These are phyloP conservation scores for Larimichthys polyactis DNA, from an alignment of 2,113 vertebrate species.

Conservation along the genomic window DNA sequence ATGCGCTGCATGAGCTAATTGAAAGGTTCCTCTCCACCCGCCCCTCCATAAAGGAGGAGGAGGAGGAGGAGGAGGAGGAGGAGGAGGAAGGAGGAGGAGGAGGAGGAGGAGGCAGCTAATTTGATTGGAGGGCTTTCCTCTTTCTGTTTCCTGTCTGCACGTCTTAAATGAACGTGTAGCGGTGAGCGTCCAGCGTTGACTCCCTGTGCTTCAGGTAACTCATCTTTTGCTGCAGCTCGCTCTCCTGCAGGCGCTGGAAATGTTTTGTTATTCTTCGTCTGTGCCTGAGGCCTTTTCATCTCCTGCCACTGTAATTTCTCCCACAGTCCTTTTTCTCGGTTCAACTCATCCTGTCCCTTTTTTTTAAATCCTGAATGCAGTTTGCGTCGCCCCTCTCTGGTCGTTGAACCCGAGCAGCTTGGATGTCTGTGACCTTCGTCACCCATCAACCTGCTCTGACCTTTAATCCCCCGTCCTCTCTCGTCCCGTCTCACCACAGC, in stretches of 20 bases:
- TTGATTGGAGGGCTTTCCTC: constrained; percentile 15
- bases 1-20: constrained; percentile 73
- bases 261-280: constrained; percentile 10
- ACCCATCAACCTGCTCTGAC: neutral
- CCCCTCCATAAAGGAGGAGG: neutral
- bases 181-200: neutral
- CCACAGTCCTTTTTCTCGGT: neutral
- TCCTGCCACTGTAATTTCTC: neutral
- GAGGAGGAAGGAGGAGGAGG: constrained; percentile 47
- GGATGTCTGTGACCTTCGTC: constrained; percentile 14
- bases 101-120: constrained; percentile 43
- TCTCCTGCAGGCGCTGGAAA: neutral
- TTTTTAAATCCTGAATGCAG: neutral
- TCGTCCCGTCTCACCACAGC: neutral
- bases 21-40: constrained; percentile 79
- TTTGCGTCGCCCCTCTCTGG: neutral
- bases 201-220: neutral
- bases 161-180: neutral
- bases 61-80: neutral
- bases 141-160: constrained; percentile 1
- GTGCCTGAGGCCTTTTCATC: neutral
- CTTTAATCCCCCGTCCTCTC: neutral
- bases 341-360: neutral
- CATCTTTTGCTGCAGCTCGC: neutral
- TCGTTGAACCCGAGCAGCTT: constrained; percentile 5